A percentile compares a stretch with the other conserved stretches of the same genome.
phyloP scores from a whole-genome alignment of 2,797 vertebrate genomes.

The Trachops cirrhosus region DNA sequence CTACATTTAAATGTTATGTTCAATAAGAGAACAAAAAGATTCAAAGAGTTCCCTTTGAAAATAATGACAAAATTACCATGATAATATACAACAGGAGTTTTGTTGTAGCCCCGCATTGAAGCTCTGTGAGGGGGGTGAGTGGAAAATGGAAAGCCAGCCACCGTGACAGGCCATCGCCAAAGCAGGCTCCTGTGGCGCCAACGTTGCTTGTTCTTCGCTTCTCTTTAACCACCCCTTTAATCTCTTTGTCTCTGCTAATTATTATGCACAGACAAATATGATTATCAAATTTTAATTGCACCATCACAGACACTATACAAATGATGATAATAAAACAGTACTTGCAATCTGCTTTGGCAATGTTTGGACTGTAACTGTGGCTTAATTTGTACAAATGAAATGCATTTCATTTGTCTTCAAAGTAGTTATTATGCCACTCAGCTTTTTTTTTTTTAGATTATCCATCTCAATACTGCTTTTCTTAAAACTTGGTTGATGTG shows the following conservation, averaged over 20 bases:
- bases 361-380: conserved; percentile 34
- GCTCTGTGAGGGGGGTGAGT: neutral
- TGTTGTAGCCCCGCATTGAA: neutral
- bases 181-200: neutral
- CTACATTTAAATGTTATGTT: neutral
- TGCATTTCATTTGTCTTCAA: conserved; percentile 48
- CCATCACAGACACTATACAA: neutral
- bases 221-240: conserved; percentile 37
- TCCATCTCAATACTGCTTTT: neutral
- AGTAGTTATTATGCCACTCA: conserved; percentile 19
- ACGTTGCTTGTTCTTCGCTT: neutral
- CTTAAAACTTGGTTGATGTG: neutral
- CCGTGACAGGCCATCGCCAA: neutral
- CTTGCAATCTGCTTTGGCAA: conserved; percentile 49
- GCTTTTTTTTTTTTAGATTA: neutral
- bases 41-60: conserved; percentile 31
- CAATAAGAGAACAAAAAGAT: neutral
- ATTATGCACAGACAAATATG: conserved; percentile 50
- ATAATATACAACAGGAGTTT: conserved; percentile 20
- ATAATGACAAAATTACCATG: neutral
- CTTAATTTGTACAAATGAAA: conserved; percentile 56
- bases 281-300: conserved; percentile 63
- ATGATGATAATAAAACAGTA: conserved; percentile 24
- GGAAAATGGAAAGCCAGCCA: conserved; percentile 36
- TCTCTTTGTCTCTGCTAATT: conserved; percentile 67